Percentiles rank a stretch among this genome's conserved stretches.
These are phyloP conservation scores for Ailuropoda melanoleuca DNA, from an alignment of 2,113 vertebrate genomes.

Conservation along the genomic window DNA sequence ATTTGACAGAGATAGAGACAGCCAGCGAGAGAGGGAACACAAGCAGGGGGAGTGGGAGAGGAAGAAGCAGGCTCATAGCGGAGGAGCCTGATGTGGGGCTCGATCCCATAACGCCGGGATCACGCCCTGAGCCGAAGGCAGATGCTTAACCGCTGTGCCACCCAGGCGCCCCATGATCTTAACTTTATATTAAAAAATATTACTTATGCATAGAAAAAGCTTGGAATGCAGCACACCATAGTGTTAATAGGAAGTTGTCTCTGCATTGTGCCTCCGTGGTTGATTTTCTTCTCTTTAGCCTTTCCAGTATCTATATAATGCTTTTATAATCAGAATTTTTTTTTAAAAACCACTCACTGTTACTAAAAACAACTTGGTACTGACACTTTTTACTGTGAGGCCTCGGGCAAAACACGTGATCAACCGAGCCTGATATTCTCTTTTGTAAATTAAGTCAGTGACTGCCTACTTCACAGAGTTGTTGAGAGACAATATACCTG, in stretches of 20 bases:
- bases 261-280: not conserved
- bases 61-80: too few relatives aligned
- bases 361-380: not conserved
- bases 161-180: too few relatives aligned
- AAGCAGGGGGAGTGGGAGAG: too few relatives aligned
- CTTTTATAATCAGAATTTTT: not conserved
- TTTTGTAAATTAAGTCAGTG: not conserved
- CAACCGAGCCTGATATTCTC: not conserved
- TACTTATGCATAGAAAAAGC: not conserved
- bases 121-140: too few relatives aligned
- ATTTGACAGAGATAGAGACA: too few relatives aligned
- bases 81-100: too few relatives aligned
- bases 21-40: too few relatives aligned
- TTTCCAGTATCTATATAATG: not conserved
- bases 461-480: not conserved
- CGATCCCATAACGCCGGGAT: too few relatives aligned
- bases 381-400: not conserved
- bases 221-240: not conserved
- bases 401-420: not conserved
- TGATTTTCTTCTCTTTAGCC: slow-evolving; percentile 10
- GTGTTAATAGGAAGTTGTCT: not conserved
- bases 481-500: not conserved
- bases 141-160: too few relatives aligned
- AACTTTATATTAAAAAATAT: not conserved
- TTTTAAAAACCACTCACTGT: not conserved